phyloP scores from a whole-genome alignment of 2,888 invertebrate species.

The Ormyrus nitidulus region DNA sequence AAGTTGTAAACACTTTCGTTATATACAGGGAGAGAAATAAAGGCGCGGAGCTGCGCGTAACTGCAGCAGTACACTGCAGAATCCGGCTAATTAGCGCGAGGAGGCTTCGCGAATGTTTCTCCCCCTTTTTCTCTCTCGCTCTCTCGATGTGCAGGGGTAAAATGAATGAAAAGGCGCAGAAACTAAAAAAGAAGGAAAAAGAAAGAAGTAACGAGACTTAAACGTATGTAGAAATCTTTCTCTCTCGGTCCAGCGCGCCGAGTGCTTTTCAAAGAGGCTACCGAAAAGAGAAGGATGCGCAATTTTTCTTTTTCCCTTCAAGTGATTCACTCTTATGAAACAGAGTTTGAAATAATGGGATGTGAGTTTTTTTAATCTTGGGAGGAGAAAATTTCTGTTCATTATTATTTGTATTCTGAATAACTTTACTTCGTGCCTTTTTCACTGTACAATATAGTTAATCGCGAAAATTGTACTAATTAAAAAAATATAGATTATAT shows the following conservation, averaged over 20 bases:
- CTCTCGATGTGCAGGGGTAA: constrained; percentile 14
- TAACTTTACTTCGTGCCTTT: too few species aligned
- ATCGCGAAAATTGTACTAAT: too few species aligned
- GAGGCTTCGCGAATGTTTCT: constrained; percentile 16
- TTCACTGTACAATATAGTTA: too few species aligned
- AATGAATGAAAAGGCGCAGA: constrained; percentile 35
- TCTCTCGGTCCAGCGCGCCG: constrained; percentile 16
- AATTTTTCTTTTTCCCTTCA: not conserved
- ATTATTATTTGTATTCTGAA: too few species aligned
- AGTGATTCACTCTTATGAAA: constrained; percentile 7
- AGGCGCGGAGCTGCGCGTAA: constrained; percentile 6
- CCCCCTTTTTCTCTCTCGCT: not conserved
- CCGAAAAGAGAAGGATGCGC: not conserved
- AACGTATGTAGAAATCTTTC: constrained; percentile 21
- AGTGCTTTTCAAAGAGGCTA: constrained; percentile 19
- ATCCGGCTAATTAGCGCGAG: constrained; percentile 54
- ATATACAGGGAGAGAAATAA: constrained; percentile 31
- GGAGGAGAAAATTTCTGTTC: too few species aligned
- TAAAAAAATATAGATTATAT: too few species aligned
- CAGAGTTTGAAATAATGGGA: constrained; percentile 1
- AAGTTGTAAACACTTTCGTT: constrained; percentile 53
- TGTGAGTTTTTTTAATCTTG: not conserved
- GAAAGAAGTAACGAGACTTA: constrained; percentile 24
- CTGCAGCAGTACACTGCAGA: constrained; percentile 17
- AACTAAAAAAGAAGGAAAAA: not conserved